These are phyloP conservation scores for Rhynchonycteris naso DNA, from an alignment of 2,797 vertebrate genomes.

Conservation along the genomic window DNA sequence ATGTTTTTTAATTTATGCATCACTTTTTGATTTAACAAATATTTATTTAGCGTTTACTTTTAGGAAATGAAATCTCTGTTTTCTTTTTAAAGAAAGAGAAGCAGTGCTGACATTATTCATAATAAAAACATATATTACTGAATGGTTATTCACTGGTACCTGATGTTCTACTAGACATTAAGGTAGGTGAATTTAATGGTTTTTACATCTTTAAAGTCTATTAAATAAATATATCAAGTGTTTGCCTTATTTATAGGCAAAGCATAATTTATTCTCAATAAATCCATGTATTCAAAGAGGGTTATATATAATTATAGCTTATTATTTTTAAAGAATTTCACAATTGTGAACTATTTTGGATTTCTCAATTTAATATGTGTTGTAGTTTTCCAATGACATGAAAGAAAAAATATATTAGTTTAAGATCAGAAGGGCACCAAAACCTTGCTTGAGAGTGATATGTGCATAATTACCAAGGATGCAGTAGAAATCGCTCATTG, in stretches of 20 bases:
- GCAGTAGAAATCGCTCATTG: neutral
- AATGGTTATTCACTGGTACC: neutral
- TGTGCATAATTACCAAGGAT: neutral
- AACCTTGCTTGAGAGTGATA: neutral
- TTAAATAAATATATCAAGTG: neutral
- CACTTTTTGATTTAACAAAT: conserved; percentile 17
- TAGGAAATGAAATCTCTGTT: neutral
- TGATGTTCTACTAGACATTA: neutral
- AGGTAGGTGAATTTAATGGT: neutral
- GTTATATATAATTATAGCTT: neutral
- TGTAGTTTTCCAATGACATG: neutral
- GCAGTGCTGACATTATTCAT: neutral
- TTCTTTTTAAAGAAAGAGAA: neutral
- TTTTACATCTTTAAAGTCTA: neutral
- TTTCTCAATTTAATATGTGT: neutral
- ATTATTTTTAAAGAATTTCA: neutral
- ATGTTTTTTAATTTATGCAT: neutral
- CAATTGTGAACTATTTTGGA: neutral
- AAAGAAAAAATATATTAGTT: neutral
- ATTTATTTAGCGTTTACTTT: neutral
- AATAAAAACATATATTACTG: neutral
- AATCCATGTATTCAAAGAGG: neutral
- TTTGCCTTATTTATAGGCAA: neutral
- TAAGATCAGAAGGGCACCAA: neutral
- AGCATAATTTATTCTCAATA: neutral